These are phyloP conservation scores for Chaenodraco wilsoni DNA, from an alignment of 2,797 vertebrate species.

Conservation along the genomic window DNA sequence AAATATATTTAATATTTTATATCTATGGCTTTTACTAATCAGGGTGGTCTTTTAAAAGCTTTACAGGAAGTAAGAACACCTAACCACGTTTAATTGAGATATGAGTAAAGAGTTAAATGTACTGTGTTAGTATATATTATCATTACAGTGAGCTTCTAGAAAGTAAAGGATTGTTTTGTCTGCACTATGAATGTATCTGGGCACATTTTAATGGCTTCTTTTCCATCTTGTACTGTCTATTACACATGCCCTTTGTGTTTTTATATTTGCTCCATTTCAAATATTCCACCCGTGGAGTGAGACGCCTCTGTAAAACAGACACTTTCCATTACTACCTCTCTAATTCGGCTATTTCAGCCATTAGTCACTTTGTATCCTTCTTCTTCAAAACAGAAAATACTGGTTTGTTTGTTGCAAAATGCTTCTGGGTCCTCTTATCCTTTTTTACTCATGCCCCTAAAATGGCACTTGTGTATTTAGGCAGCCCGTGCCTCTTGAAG, in stretches of 20 bases:
- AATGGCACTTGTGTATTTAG: constrained; percentile 45
- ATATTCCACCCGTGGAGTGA: neutral
- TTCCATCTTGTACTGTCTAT: constrained; percentile 21
- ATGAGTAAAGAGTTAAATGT: constrained; percentile 24
- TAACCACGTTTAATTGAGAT: constrained; percentile 23
- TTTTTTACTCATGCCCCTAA: constrained; percentile 21
- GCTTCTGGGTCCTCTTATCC: constrained; percentile 4
- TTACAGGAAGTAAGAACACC: constrained; percentile 36
- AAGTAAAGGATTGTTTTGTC: constrained; percentile 56
- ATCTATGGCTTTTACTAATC: constrained; percentile 61
- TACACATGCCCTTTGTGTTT: constrained; percentile 21
- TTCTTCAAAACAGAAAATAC: constrained; percentile 4
- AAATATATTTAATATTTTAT: constrained; percentile 62
- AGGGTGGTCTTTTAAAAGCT: constrained; percentile 53
- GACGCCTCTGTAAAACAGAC: constrained; percentile 25
- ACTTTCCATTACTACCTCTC: constrained; percentile 63
- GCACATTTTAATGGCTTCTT: constrained; percentile 48
- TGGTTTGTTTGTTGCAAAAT: constrained; percentile 24
- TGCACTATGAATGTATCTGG: constrained; percentile 74
- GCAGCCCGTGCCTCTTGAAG: constrained; percentile 30
- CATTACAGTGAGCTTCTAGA: constrained; percentile 45
- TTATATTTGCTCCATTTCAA: constrained; percentile 5
- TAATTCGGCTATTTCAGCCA: constrained; percentile 24
- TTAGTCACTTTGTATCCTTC: constrained; percentile 1
- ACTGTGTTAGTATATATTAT: constrained; percentile 49